phyloP scores from a whole-genome alignment of 2,113 vertebrate genomes.

The Nothobranchius furzeri region DNA sequence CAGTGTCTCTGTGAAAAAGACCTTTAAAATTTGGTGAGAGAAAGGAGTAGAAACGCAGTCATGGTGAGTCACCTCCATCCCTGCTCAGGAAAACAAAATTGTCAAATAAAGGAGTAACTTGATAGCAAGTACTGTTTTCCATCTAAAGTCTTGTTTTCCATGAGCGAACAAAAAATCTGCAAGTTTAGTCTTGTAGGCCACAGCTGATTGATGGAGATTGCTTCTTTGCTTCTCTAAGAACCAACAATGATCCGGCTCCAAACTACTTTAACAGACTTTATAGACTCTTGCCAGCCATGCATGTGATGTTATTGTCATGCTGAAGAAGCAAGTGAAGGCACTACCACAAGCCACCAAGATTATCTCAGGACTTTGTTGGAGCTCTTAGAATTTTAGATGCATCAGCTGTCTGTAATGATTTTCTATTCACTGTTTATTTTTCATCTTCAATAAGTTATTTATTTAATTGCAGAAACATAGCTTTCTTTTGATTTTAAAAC shows the following conservation, averaged over 20 bases:
- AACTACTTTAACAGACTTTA: neutral
- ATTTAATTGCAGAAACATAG: no score
- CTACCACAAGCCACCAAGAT: no score
- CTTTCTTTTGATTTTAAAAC: no score
- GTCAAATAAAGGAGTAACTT: neutral
- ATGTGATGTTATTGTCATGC: neutral
- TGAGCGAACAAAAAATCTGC: neutral
- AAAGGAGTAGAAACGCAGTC: neutral
- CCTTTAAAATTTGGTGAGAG: neutral
- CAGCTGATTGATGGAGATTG: neutral
- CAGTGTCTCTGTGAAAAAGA: no score
- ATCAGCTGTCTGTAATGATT: no score
- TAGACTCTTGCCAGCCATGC: neutral
- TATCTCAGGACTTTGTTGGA: no score
- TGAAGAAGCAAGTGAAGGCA: neutral
- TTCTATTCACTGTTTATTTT: no score
- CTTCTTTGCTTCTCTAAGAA: neutral
- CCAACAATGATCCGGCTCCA: neutral
- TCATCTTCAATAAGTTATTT: no score
- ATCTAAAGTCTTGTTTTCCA: neutral
- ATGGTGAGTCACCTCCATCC: neutral
- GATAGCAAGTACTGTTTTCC: neutral
- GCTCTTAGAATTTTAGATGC: no score
- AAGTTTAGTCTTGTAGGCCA: neutral
- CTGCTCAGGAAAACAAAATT: neutral